These are phyloP conservation scores for Rhabditophanes sp. DNA, from an alignment of 2,888 invertebrate species.

Conservation along the genomic window DNA sequence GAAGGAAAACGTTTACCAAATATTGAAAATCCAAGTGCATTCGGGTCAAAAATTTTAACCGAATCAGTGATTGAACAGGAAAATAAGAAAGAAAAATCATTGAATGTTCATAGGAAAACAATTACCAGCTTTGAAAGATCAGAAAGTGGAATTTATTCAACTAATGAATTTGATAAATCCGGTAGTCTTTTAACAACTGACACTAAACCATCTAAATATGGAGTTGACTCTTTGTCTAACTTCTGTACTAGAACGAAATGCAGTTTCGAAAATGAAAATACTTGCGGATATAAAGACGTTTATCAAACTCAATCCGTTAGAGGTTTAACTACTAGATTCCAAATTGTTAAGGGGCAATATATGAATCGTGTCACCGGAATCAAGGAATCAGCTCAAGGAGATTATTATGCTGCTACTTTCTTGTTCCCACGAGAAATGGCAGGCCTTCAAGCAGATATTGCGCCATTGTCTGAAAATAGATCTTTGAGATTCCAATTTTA, in stretches of 20 bases:
- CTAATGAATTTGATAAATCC: not conserved
- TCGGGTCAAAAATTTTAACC: too few relatives aligned
- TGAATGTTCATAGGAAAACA: too few relatives aligned
- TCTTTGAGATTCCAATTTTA: constrained; percentile 40
- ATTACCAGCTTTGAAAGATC: too few relatives aligned
- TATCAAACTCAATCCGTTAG: constrained; percentile 34
- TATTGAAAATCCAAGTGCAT: too few relatives aligned
- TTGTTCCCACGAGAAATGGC: constrained; percentile 41
- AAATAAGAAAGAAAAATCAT: too few relatives aligned
- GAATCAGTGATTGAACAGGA: too few relatives aligned
- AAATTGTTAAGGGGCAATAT: constrained; percentile 40
- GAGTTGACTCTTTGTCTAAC: constrained; percentile 1
- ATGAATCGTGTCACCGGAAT: constrained; percentile 43
- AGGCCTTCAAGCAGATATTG: constrained; percentile 27
- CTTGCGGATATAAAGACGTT: constrained; percentile 34
- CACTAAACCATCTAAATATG: constrained; percentile 6
- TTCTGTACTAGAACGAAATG: constrained; percentile 29
- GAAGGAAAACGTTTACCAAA: too few relatives aligned
- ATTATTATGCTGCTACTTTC: constrained; percentile 41
- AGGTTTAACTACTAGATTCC: constrained; percentile 39
- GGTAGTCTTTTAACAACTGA: constrained; percentile 3
- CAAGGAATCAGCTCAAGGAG: constrained; percentile 34
- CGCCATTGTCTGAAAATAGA: constrained; percentile 23
- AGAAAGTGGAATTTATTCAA: constrained; percentile 1
- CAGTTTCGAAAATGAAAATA: constrained; percentile 32